These are phyloP conservation scores for Psilanteris sp. DNA, from an alignment of 1,140 invertebrate species.

Conservation along the genomic window DNA sequence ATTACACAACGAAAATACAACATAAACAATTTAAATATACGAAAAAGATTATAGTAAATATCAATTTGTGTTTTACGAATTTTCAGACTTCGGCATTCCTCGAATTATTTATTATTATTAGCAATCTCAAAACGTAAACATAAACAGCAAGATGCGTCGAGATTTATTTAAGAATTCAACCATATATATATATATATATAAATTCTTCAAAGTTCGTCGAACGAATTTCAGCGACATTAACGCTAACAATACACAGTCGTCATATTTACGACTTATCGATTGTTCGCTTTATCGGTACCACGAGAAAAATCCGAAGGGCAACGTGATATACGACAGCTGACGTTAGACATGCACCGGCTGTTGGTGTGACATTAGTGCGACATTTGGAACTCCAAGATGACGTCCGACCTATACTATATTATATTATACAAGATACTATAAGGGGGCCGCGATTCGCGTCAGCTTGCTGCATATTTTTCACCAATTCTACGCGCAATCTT, in stretches of 20 bases:
- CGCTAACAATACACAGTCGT: slow-evolving; percentile 6
- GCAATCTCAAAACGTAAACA: too few relatives aligned
- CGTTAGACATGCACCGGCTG: slow-evolving; percentile 67
- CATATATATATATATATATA: too few relatives aligned
- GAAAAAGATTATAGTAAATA: too few relatives aligned
- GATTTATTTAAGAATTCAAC: too few relatives aligned
- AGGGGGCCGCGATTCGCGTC: slow-evolving; percentile 27
- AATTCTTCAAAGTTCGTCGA: too few relatives aligned
- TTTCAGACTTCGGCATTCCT: too few relatives aligned
- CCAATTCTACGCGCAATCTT: not conserved
- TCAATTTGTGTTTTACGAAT: too few relatives aligned
- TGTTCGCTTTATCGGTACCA: slow-evolving; percentile 58
- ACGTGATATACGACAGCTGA: slow-evolving; percentile 63
- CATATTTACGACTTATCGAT: slow-evolving; percentile 48
- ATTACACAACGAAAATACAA: too few relatives aligned
- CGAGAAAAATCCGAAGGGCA: slow-evolving; percentile 57
- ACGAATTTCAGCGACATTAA: not conserved
- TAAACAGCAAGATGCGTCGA: too few relatives aligned
- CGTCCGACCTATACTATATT: slow-evolving; percentile 36
- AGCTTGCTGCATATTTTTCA: slow-evolving; percentile 54
- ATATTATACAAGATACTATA: slow-evolving; percentile 47
- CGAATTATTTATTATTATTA: too few relatives aligned
- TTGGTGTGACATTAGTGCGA: slow-evolving; percentile 62
- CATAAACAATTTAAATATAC: too few relatives aligned
- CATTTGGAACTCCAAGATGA: slow-evolving; percentile 64